Evolutionary conservation across 2,113 vertebrate species (phyloP), one percentile per base, ranked within the genome.

Genomic region (Butorides virescens): DNA sequence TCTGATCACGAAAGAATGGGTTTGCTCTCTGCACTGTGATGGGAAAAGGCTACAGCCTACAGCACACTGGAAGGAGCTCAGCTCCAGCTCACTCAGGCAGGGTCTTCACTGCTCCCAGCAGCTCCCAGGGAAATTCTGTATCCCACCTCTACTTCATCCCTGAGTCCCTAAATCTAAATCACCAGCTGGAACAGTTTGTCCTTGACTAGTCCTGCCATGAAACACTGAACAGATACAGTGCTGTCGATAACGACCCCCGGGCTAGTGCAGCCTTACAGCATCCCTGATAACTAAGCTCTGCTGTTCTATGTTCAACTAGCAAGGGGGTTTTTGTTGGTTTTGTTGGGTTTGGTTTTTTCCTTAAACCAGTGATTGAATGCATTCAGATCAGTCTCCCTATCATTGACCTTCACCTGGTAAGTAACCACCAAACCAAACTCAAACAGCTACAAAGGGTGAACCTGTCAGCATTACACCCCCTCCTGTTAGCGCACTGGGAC

Each of bases 191-290:
- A 44, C 7, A 1, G 27, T 30, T 13, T 9, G 3, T 34, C 44
- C 70, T 61, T 67, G 47, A 29, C 22, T 53, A 55, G 39, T 49
- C 26, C 52, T n/a, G 42, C 37, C 44, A 27, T 2, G 18, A 37
- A 87, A 58, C 52, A 39, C 21, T 5, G 30, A 71, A 30, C 20
- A 77, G 52, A 27, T 5, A 15, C 0, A 0, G 5, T 0, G 3
- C 39, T 20, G 22, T 19, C 63, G n/a, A 1, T 22, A 79, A 39
- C 30, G 37, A 30, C 3, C 22, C 21, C 6, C 0, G 2, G 39
- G 11, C 68, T 44, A 47, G 7, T 0, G 55, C 36, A 36, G 52
- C 65, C 42, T 70, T 36, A 58, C 16, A 71, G 56, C 56, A 79
- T 16, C 29, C 19, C 61, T 42, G 13, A 6, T 37, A 62, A 36